Base-by-base conservation (phyloP, 1,140 invertebrate genomes). In the Orchesella cincta region DNA sequence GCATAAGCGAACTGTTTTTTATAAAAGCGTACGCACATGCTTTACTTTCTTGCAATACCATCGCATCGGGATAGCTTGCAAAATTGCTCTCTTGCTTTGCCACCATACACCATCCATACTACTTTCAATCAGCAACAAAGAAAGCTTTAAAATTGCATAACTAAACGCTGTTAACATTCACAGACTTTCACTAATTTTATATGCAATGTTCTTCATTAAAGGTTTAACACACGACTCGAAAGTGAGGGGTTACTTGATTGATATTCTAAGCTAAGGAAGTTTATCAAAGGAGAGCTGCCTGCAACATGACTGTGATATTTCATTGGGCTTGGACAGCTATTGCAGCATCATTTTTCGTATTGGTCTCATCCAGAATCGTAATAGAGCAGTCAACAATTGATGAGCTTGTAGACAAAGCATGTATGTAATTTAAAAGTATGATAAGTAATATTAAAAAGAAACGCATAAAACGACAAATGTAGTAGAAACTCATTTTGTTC, bases 381-480 rank as follows among this genome's bases (percentile, higher is more conserved):
- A 71, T 82, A 16, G 77, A 75, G 14, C 73, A 64, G n/a, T 73
- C 75, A 26, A 76, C 77, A 57, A 78, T 82, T 28, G 57, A 82
- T 73, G 81, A 82, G 54, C 79, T 82, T 36, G 76, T 82, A 39
- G 57, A 76, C 29, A 82, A 79, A 82, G 81, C 81, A 18, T 74
- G 81, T 82, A 79, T 74, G 79, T 46, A 52, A 35, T 73, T 8
- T n/a, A 39, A 35, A 14, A 5, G 29, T 16, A 73, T 46, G 35
- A 46, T 12, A 14, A 51, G 34, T n/a, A n/a, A n/a, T n/a, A n/a
- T n/a, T n/a, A n/a, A n/a, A n/a, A n/a, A n/a, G n/a, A n/a, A n/a
- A n/a, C n/a, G n/a, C n/a, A n/a, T n/a, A n/a, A n/a, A n/a, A n/a
- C n/a, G n/a, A n/a, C n/a, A n/a, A n/a, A n/a, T n/a, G n/a, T n/a